Evolutionary conservation across 2,113 vertebrate genomes (phyloP).

Genomic region (Gymnogyps californianus): DNA sequence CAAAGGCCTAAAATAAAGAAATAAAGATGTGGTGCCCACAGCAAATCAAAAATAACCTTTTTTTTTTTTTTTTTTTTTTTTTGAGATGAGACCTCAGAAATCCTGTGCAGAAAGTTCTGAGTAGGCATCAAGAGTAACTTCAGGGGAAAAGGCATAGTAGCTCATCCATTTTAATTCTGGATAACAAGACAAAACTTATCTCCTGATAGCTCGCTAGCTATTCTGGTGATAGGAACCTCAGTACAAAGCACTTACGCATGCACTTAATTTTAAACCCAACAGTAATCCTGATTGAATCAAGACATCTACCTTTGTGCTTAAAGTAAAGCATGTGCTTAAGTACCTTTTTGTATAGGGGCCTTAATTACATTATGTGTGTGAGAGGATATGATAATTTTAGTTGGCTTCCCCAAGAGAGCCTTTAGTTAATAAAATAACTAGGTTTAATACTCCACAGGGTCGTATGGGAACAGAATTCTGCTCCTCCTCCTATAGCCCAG

Average conservation of each 20-base stretch:
- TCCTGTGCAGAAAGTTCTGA: not conserved
- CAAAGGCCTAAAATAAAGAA: not conserved
- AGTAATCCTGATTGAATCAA: slow-evolving; percentile 45
- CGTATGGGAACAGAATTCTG: not conserved
- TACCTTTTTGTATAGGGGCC: slow-evolving; percentile 39
- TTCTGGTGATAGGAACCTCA: not conserved
- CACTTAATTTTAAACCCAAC: slow-evolving; percentile 34
- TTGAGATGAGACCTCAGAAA: not conserved
- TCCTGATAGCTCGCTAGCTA: not conserved
- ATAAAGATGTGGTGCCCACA: not conserved
- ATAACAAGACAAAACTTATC: slow-evolving; percentile 7
- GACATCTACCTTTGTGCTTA: slow-evolving; percentile 45
- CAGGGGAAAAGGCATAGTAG: not conserved
- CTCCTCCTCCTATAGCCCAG: slow-evolving; percentile 14
- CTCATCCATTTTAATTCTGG: not conserved
- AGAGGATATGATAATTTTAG: slow-evolving; percentile 57
- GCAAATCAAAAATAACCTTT: not conserved
- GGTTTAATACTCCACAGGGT: slow-evolving; percentile 41
- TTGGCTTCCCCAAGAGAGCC: slow-evolving; percentile 47
- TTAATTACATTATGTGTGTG: slow-evolving; percentile 64
- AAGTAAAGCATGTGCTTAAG: slow-evolving; percentile 64
- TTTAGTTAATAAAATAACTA: slow-evolving; percentile 66
- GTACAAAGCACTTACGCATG: not conserved
- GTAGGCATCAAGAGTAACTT: not conserved
- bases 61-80: not conserved